A percentile compares a stretch with the other conserved stretches of the same genome.
phyloP scores from a whole-genome alignment of 64 coral and sea anemone genomes.

The Montipora foliosa region DNA sequence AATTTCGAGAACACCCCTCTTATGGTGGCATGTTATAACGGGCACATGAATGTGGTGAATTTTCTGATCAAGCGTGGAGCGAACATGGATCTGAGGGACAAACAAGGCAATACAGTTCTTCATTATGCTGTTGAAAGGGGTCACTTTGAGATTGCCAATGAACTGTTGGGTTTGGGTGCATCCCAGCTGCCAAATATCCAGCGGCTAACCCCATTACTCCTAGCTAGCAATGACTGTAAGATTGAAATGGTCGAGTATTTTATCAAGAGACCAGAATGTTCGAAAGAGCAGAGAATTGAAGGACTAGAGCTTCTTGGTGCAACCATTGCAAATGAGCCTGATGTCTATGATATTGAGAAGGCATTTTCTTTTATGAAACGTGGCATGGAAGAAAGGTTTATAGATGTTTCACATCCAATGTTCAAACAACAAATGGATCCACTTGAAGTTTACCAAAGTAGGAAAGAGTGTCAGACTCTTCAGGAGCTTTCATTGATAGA shows the following conservation, averaged over 20 bases:
- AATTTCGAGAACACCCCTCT: conserved; percentile 89
- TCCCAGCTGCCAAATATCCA: conserved; percentile 68
- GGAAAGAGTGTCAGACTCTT: conserved; percentile 74
- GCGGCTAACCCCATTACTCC: conserved; percentile 68
- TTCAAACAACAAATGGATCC: conserved; percentile 61
- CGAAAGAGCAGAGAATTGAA: conserved; percentile 59
- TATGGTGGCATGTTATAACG: conserved; percentile 90
- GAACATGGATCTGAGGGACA: conserved; percentile 74
- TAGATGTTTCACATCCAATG: conserved; percentile 5
- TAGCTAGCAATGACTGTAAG: conserved; percentile 87
- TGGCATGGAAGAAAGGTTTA: conserved; percentile 69
- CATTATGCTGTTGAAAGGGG: conserved; percentile 83
- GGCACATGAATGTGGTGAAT: conserved; percentile 72
- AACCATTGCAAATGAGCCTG: conserved; percentile 83
- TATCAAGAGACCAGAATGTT: conserved; percentile 57
- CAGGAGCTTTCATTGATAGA: conserved; percentile 51
- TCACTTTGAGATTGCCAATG: conserved; percentile 75
- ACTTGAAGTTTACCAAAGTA: conserved; percentile 84
- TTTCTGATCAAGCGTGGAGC: conserved; percentile 73
- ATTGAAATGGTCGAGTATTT: conserved; percentile 83
- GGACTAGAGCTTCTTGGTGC: conserved; percentile 82
- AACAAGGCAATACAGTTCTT: conserved; percentile 80
- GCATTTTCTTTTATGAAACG: conserved; percentile 65
- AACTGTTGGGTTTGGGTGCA: conserved; percentile 55
- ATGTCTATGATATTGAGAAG: conserved; percentile 70